Conservation (phyloP, 2,888 invertebrate species). For the Xylocampa areola region DNA sequence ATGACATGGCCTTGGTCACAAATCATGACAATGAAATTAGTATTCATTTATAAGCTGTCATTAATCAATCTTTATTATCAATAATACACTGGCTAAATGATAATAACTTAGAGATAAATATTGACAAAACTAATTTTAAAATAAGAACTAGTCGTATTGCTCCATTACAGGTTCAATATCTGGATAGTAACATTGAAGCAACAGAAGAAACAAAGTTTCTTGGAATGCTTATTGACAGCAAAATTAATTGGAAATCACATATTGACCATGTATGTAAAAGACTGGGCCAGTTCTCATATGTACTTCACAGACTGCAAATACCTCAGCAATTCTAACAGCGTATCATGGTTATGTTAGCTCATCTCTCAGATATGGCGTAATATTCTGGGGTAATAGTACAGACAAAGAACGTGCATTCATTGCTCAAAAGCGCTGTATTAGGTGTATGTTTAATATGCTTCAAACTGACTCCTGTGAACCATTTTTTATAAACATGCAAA, state of each 20-base stretch:
- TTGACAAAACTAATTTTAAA: no score
- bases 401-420: no score
- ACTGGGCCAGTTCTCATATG: slow-evolving; percentile 3
- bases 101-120: slow-evolving; percentile 8
- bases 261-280: background rate
- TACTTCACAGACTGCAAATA: slow-evolving; percentile 4
- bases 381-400: no score
- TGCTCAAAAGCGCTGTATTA: no score
- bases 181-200: slow-evolving; percentile 5
- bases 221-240: slow-evolving; percentile 7
- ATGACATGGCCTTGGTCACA: no score
- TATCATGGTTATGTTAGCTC: no score
- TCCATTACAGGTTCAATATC: background rate
- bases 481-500: no score
- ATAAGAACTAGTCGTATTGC: background rate
- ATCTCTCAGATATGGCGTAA: no score
- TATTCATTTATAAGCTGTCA: slow-evolving; percentile 2
- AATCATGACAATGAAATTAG: background rate
- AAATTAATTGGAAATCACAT: slow-evolving; percentile 5
- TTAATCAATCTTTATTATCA: slow-evolving; percentile 3
- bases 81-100: slow-evolving; percentile 10
- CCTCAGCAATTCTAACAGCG: background rate
- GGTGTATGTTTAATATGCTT: background rate
- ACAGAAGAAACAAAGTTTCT: slow-evolving; percentile 10
- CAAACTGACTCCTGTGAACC: slow-evolving; percentile 1